Conservation (phyloP, 2,113 vertebrate genomes). For the Marcusenius ussheri region DNA sequence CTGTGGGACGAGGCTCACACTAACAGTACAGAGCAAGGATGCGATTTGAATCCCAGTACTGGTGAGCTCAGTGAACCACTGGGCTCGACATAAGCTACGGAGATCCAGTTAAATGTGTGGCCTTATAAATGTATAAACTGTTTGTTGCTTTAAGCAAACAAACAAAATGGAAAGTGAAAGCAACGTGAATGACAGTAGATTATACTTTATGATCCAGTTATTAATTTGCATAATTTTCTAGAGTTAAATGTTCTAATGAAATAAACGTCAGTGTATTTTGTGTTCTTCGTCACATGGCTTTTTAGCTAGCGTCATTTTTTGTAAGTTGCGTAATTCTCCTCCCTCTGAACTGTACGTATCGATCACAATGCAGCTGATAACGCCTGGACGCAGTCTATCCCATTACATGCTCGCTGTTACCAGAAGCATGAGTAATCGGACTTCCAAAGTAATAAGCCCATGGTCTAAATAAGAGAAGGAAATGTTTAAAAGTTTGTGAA, state of each 20-base stretch:
- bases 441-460: background rate
- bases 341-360: background rate
- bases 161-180: background rate
- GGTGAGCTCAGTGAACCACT: background rate
- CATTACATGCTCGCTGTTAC: background rate
- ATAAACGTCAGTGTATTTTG: background rate
- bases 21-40: background rate
- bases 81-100: background rate
- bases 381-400: background rate
- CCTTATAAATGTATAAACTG: background rate
- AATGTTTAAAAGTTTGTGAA: background rate
- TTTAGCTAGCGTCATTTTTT: background rate
- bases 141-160: background rate
- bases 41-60: background rate
- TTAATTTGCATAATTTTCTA: background rate
- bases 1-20: background rate
- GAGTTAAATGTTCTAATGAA: background rate
- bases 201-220: background rate
- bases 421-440: background rate
- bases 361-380: background rate
- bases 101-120: background rate
- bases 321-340: background rate
- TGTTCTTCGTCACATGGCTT: background rate
- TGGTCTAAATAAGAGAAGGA: background rate
- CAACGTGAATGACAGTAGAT: background rate